phyloP scores from a whole-genome alignment of 1,140 invertebrate species.

The Lepidurus couesii region DNA sequence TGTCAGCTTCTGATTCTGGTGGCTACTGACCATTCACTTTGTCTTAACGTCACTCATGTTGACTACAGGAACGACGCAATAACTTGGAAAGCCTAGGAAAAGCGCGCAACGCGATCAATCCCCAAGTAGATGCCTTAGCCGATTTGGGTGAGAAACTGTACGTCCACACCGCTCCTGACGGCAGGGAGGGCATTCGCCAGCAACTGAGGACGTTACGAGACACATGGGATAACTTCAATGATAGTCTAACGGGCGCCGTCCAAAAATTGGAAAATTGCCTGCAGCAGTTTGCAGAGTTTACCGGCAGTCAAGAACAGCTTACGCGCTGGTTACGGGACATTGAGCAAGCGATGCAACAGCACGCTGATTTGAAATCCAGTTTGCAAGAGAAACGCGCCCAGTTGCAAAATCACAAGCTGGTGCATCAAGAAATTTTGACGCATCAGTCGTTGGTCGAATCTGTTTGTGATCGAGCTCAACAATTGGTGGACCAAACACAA shows the following conservation, averaged over 20 bases:
- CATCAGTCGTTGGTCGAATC: slow-evolving; percentile 82
- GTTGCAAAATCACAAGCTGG: slow-evolving; percentile 82
- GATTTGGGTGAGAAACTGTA: slow-evolving; percentile 89
- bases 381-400: slow-evolving; percentile 91
- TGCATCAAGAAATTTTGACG: slow-evolving; percentile 91
- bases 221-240: slow-evolving; percentile 79
- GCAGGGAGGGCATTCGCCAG: slow-evolving; percentile 82
- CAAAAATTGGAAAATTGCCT: slow-evolving; percentile 82
- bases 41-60: background rate
- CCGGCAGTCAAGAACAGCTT: slow-evolving; percentile 78
- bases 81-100: slow-evolving; percentile 75
- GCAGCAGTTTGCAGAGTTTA: slow-evolving; percentile 81
- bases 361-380: slow-evolving; percentile 82
- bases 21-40: no score
- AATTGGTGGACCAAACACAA: slow-evolving; percentile 80
- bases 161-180: slow-evolving; percentile 85
- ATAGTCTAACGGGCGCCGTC: slow-evolving; percentile 68
- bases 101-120: slow-evolving; percentile 68
- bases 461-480: slow-evolving; percentile 85
- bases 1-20: no score
- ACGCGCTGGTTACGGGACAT: slow-evolving; percentile 88
- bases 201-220: slow-evolving; percentile 73
- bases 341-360: slow-evolving; percentile 81
- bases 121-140: slow-evolving; percentile 75
- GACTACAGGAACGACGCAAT: slow-evolving; percentile 67